Percentiles rank a stretch among this genome's conserved stretches.
Conservation (phyloP, 1,140 invertebrate species). For the Carcinoscorpius rotundicauda region DNA sequence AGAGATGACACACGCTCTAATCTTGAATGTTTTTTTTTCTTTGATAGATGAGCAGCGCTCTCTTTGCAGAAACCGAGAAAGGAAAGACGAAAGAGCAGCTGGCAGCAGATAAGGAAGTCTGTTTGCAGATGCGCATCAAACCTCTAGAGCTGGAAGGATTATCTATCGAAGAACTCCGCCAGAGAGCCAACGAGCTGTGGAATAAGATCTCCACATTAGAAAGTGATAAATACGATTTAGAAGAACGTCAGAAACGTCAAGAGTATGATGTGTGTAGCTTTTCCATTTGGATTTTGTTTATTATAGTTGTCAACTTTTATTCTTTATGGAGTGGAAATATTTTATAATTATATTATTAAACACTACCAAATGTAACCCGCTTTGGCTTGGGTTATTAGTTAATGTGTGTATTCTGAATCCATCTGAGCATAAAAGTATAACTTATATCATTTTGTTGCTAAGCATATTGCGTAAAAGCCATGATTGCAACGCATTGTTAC, state of each 20-base stretch:
- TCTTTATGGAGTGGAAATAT: no score
- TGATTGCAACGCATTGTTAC: no score
- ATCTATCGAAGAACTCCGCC: constrained; percentile 61
- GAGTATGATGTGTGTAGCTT: constrained; percentile 87
- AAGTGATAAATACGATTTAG: constrained; percentile 98
- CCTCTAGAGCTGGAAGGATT: constrained; percentile 66
- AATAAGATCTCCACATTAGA: constrained; percentile 88
- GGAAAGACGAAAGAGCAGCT: constrained; percentile 99
- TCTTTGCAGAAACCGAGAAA: constrained; percentile 78
- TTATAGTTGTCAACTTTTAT: no score
- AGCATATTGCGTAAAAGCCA: no score
- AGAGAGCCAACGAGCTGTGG: constrained; percentile 89
- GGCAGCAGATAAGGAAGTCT: constrained; percentile 97
- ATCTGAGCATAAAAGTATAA: no score
- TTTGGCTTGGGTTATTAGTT: no score
- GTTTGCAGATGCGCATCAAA: constrained; percentile 89
- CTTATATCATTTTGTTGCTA: no score
- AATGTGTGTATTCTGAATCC: no score
- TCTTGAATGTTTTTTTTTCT: no score
- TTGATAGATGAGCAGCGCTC: constrained; percentile 43
- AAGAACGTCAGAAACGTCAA: constrained; percentile 97
- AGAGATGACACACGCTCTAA: no score
- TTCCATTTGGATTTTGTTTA: not conserved
- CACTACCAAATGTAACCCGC: no score
- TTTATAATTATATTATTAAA: no score